Conservation (phyloP, 1,140 invertebrate species). For the Brachionus koreanus region DNA sequence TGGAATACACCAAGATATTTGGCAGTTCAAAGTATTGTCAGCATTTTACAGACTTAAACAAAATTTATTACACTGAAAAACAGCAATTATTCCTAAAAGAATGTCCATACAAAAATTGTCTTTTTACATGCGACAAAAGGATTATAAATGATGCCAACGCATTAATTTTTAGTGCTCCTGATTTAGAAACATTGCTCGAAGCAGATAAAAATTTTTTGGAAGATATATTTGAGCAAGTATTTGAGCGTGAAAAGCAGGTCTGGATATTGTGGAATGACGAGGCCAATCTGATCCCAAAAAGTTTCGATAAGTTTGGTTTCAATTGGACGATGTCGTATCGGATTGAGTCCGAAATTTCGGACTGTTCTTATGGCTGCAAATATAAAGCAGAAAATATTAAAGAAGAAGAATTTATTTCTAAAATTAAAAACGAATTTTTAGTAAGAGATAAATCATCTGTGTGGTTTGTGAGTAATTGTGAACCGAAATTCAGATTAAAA, state of each 20-base stretch:
- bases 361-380: slow-evolving; percentile 42
- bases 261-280: slow-evolving; percentile 41
- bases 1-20: neutral
- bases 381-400: neutral
- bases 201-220: neutral
- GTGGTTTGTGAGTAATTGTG: slow-evolving; percentile 40
- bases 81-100: neutral
- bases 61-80: neutral
- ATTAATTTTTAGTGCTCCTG: neutral
- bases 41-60: neutral
- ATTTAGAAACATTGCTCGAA: neutral
- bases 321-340: slow-evolving; percentile 35
- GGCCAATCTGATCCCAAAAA: neutral
- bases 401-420: neutral
- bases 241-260: neutral
- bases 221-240: neutral
- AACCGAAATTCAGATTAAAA: neutral
- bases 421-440: neutral
- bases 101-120: slow-evolving; percentile 43
- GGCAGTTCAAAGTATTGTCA: neutral
- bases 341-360: neutral
- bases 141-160: neutral
- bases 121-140: neutral
- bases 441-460: neutral
- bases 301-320: neutral